Percentiles rank a stretch among this genome's conserved stretches.
Evolutionary conservation across 2,888 invertebrate genomes (phyloP).

Genomic region (Congeria kusceri): DNA sequence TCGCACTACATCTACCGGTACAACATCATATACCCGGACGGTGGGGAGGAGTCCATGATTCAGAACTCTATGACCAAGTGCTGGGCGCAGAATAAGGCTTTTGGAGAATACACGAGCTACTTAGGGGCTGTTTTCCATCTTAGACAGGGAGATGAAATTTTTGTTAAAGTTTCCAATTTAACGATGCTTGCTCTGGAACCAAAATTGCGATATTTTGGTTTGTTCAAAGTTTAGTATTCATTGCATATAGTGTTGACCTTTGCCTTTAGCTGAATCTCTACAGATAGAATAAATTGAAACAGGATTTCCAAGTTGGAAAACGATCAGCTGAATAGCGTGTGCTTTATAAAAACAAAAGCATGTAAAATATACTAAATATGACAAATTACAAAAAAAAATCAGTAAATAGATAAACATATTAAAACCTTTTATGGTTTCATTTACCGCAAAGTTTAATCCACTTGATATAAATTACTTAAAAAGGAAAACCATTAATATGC

Average conservation of each 20-base stretch:
- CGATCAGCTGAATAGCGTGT: no score
- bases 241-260: background rate
- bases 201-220: conserved; percentile 80
- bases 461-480: no score
- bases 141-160: conserved; percentile 79
- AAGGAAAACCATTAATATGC: no score
- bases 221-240: conserved; percentile 67
- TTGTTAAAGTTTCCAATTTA: conserved; percentile 81
- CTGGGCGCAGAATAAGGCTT: conserved; percentile 76
- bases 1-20: conserved; percentile 79
- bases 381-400: no score
- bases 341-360: no score
- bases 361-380: no score
- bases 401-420: no score
- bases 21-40: conserved; percentile 79
- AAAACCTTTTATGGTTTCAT: no score
- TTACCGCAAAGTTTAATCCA: no score
- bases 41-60: conserved; percentile 79
- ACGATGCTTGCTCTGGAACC: conserved; percentile 75
- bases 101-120: conserved; percentile 81
- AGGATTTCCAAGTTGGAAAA: no score
- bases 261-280: background rate
- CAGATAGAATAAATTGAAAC: no score
- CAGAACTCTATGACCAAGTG: conserved; percentile 81
- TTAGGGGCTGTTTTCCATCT: conserved; percentile 81